A percentile compares a stretch with the other conserved stretches of the same genome.
Conservation (phyloP, 1,140 invertebrate genomes). For the Whitmania pigra region DNA sequence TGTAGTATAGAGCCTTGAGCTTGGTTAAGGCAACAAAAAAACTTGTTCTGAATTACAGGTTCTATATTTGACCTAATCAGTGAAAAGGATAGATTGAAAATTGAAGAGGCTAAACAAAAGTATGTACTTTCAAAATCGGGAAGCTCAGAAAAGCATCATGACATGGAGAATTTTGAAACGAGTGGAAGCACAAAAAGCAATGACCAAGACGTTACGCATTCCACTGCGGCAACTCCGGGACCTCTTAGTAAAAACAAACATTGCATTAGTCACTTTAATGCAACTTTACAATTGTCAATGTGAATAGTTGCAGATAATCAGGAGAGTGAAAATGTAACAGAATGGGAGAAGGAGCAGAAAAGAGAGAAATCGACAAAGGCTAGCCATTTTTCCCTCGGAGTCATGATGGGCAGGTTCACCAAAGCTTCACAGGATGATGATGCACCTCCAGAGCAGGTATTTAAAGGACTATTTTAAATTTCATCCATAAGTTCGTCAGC, state of each 20-base stretch:
- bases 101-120: conserved; percentile 29
- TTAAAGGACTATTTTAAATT: not conserved
- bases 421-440: conserved; percentile 43
- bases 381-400: conserved; percentile 54
- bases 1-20: not conserved
- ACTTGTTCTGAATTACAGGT: conserved; percentile 24
- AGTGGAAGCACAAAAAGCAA: no score
- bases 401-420: conserved; percentile 56
- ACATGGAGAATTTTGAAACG: no score
- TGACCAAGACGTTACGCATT: no score
- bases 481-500: not conserved
- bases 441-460: conserved; percentile 33
- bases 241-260: no score
- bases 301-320: no score
- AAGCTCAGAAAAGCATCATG: no score
- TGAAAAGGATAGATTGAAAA: conserved; percentile 32
- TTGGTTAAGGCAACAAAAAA: not conserved
- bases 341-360: conserved; percentile 71
- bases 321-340: conserved; percentile 47
- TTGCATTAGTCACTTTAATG: no score
- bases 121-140: not conserved
- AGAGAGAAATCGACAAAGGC: conserved; percentile 67
- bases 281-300: no score
- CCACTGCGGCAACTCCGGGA: no score
- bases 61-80: conserved; percentile 40